These are phyloP conservation scores for Dolichallabes microphthalmus DNA, from an alignment of 2,113 vertebrate genomes.

Conservation along the genomic window DNA sequence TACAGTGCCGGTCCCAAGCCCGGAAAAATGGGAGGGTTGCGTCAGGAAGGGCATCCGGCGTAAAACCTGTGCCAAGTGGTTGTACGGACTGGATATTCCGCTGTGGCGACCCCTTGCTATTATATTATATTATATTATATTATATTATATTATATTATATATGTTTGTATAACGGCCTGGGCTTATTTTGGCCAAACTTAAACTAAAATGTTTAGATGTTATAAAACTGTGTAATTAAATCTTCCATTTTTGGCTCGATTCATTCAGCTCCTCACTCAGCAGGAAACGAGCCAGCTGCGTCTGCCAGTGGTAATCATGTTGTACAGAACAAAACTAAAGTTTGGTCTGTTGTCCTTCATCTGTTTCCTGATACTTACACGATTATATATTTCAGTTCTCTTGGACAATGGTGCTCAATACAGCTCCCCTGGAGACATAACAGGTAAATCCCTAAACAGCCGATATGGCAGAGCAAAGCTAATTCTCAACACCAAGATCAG, in stretches of 20 bases:
- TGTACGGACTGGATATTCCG: too few species aligned
- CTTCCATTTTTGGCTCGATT: background rate
- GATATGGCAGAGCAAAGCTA: background rate
- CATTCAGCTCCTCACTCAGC: slow-evolving; percentile 8
- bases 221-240: background rate
- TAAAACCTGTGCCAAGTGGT: too few species aligned
- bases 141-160: too few species aligned
- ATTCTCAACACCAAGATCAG: background rate
- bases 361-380: background rate
- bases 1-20: too few species aligned
- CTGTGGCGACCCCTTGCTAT: too few species aligned
- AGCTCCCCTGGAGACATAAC: slow-evolving; percentile 23
- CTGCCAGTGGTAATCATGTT: slow-evolving; percentile 14
- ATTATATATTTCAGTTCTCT: slow-evolving; percentile 35
- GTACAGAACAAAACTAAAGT: background rate
- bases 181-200: background rate
- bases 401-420: slow-evolving; percentile 36
- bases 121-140: too few species aligned
- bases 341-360: background rate
- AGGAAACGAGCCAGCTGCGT: slow-evolving; percentile 23
- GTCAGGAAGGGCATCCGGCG: too few species aligned
- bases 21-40: too few species aligned
- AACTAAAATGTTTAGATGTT: background rate
- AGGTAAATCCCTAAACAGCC: slow-evolving; percentile 31
- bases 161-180: too few species aligned